Evolutionary conservation across 2,113 vertebrate species (phyloP).

Genomic region (Ranitomeya imitator): DNA sequence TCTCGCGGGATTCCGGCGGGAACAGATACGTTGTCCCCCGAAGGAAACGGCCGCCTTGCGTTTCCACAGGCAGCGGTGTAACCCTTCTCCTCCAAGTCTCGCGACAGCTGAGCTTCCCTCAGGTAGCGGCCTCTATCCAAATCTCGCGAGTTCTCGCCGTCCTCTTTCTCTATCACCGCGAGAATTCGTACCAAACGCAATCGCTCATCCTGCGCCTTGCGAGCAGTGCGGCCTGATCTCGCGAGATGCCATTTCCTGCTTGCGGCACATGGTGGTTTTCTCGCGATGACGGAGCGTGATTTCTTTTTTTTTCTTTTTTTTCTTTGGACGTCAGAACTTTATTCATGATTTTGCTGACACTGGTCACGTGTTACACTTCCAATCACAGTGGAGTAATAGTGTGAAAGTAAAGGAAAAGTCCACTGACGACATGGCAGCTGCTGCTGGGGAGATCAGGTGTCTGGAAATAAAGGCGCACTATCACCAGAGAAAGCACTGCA

Average conservation of each 20-base stretch:
- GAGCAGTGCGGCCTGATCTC: neutral
- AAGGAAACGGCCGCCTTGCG: slow-evolving; percentile 36
- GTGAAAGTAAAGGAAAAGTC: neutral
- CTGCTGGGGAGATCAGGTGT: no score
- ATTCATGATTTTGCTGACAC: slow-evolving; percentile 14
- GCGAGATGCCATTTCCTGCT: neutral
- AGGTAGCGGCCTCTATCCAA: slow-evolving; percentile 13
- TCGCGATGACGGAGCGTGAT: neutral
- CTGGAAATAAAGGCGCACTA: no score
- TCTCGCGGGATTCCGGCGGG: slow-evolving; percentile 20
- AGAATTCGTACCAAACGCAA: neutral
- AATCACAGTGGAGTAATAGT: neutral
- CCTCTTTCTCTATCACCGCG: neutral
- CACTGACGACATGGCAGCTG: no score
- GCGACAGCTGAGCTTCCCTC: slow-evolving; percentile 22
- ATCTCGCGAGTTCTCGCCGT: slow-evolving; percentile 34
- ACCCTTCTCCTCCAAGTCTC: neutral
- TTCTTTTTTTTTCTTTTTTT: slow-evolving; percentile 1
- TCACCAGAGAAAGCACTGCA: no score
- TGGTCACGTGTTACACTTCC: neutral
- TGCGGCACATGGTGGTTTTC: slow-evolving; percentile 9
- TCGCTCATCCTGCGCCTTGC: neutral
- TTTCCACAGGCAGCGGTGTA: slow-evolving; percentile 46
- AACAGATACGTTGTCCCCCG: neutral
- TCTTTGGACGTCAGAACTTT: slow-evolving; percentile 36